Evolutionary conservation across 2,888 invertebrate genomes (phyloP).

Genomic region (Meandrusa payeni): DNA sequence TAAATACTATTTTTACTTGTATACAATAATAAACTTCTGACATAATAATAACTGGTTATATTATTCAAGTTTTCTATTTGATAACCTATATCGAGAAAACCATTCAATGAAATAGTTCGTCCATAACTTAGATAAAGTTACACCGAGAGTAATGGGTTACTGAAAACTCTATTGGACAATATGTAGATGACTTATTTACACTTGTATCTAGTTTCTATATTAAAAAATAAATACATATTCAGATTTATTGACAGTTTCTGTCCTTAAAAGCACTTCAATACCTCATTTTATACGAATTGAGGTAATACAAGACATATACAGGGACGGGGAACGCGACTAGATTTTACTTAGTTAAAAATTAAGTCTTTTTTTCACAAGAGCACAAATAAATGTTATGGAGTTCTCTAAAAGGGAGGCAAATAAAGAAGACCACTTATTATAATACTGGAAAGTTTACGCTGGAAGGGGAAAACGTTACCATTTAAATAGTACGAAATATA

Average conservation of each 20-base stretch:
- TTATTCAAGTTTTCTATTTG: slow-evolving; percentile 58
- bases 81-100: slow-evolving; percentile 60
- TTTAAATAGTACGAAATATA: slow-evolving; percentile 19
- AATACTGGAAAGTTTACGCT: slow-evolving; percentile 31
- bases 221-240: slow-evolving; percentile 36
- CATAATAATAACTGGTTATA: slow-evolving; percentile 77
- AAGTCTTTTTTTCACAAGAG: slow-evolving; percentile 8
- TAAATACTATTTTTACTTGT: slow-evolving; percentile 75
- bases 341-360: slow-evolving; percentile 21
- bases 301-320: slow-evolving; percentile 34
- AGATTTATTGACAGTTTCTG: slow-evolving; percentile 67
- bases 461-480: slow-evolving; percentile 35
- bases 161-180: slow-evolving; percentile 45
- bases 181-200: slow-evolving; percentile 50
- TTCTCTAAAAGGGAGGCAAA: slow-evolving; percentile 8
- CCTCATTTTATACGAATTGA: slow-evolving; percentile 41
- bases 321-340: slow-evolving; percentile 56
- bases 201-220: slow-evolving; percentile 30
- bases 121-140: slow-evolving; percentile 39
- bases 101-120: slow-evolving; percentile 40
- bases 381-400: slow-evolving; percentile 11
- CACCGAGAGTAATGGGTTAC: slow-evolving; percentile 44
- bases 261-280: slow-evolving; percentile 69
- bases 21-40: slow-evolving; percentile 78
- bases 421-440: slow-evolving; percentile 19